phyloP scores from a whole-genome alignment of 2,888 invertebrate species.

The Drosophila ezoana region DNA sequence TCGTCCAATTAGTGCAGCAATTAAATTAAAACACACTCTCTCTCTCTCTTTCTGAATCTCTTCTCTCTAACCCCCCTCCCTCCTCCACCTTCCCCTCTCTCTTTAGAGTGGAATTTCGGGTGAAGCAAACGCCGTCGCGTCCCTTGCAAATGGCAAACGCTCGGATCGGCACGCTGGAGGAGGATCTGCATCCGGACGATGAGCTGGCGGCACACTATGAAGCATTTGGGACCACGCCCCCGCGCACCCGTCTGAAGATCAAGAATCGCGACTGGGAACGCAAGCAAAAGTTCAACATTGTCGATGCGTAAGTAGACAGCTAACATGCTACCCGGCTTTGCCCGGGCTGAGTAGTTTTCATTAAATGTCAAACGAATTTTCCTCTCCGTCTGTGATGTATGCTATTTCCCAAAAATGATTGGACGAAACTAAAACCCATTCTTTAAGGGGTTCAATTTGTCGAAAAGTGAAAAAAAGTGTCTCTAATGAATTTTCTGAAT shows the following conservation, averaged over 20 bases:
- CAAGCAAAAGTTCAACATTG: conserved; percentile 79
- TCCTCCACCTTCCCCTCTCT: too few species aligned
- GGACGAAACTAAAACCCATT: too few species aligned
- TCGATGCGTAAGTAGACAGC: conserved; percentile 77
- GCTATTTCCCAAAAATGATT: too few species aligned
- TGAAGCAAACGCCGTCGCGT: conserved; percentile 78
- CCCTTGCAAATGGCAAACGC: conserved; percentile 57
- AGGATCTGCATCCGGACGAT: conserved; percentile 84
- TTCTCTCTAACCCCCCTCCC: not conserved
- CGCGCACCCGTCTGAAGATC: conserved; percentile 89
- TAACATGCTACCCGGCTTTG: too few species aligned
- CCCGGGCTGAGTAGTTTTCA: too few species aligned
- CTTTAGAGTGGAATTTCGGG: conserved; percentile 82
- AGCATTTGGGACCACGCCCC: conserved; percentile 91
- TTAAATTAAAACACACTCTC: conserved; percentile 36
- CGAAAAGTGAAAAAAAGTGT: too few species aligned
- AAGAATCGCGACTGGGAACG: conserved; percentile 86
- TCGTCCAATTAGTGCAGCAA: conserved; percentile 48
- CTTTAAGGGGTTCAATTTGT: too few species aligned
- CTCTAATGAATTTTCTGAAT: too few species aligned
- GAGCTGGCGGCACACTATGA: conserved; percentile 87
- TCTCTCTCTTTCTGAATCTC: not conserved
- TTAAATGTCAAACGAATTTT: too few species aligned
- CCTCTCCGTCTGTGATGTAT: too few species aligned
- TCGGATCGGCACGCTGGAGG: conserved; percentile 67